These are phyloP conservation scores for Conger conger DNA, from an alignment of 2,113 vertebrate genomes.

Conservation along the genomic window DNA sequence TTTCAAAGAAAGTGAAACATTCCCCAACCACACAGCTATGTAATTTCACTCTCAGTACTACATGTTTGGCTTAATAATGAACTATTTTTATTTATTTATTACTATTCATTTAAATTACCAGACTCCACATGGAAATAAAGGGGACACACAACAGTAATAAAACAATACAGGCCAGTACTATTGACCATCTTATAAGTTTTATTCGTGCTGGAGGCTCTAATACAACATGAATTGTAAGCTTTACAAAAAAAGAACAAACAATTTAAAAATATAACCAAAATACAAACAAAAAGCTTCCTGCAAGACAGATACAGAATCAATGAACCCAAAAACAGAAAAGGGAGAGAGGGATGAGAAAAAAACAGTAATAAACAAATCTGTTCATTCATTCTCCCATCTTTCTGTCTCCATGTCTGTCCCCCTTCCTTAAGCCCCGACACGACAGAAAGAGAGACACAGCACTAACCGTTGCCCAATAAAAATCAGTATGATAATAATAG, in stretches of 20 bases:
- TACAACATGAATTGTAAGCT: constrained; percentile 77
- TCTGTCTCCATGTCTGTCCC: background rate
- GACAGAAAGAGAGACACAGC: constrained; percentile 6
- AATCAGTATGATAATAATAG: background rate
- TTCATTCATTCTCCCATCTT: constrained; percentile 17
- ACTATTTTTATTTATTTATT: background rate
- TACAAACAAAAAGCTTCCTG: constrained; percentile 45
- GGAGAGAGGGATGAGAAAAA: background rate
- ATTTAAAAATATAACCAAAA: constrained; percentile 43
- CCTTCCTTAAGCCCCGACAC: background rate
- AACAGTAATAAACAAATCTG: background rate
- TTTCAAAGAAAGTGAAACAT: background rate
- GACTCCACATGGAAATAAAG: background rate
- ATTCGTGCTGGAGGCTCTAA: constrained; percentile 81
- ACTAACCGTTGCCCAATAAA: constrained; percentile 41
- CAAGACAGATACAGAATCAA: constrained; percentile 2
- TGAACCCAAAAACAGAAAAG: background rate
- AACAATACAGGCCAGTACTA: background rate
- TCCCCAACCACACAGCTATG: background rate
- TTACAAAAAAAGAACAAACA: constrained; percentile 65
- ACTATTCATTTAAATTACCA: background rate
- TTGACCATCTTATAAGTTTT: constrained; percentile 55
- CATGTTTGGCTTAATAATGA: no score
- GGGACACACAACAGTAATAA: background rate
- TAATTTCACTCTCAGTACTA: background rate